These are phyloP conservation scores for Chelonia mydas DNA, from an alignment of 2,797 vertebrate species.

Conservation along the genomic window DNA sequence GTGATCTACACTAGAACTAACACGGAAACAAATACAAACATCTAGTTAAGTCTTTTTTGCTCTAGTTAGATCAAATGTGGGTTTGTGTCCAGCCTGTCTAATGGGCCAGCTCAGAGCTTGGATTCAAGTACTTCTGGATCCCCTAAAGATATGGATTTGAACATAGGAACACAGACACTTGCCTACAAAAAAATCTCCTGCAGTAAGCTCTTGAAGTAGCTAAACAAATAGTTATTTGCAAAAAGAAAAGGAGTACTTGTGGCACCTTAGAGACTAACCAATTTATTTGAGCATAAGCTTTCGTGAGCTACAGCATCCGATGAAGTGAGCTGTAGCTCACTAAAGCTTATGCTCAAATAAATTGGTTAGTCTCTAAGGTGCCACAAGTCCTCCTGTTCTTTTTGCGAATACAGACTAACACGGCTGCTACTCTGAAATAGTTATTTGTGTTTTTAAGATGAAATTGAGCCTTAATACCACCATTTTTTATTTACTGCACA, in stretches of 20 bases:
- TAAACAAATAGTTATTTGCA: too few relatives aligned
- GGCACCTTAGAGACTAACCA: too few relatives aligned
- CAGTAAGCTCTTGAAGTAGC: background rate
- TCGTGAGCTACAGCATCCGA: too few relatives aligned
- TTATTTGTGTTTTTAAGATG: background rate
- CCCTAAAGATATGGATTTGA: background rate
- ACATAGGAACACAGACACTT: background rate
- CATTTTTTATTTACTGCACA: background rate
- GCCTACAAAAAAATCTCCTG: background rate
- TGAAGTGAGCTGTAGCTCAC: too few relatives aligned
- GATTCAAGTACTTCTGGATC: background rate
- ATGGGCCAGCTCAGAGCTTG: background rate
- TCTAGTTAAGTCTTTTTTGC: background rate
- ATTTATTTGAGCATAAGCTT: too few relatives aligned
- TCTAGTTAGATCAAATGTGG: background rate
- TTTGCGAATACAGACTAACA: too few relatives aligned
- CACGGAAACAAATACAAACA: background rate
- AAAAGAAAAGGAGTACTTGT: too few relatives aligned
- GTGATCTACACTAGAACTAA: background rate
- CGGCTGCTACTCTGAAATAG: too few relatives aligned
- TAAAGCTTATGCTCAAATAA: too few relatives aligned
- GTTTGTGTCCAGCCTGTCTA: background rate
- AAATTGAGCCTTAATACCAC: background rate
- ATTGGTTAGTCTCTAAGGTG: too few relatives aligned
- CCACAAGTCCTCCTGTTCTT: too few relatives aligned